Percentiles rank a stretch among this genome's conserved stretches.
These are phyloP conservation scores for Cydia strobilella DNA, from an alignment of 1,140 invertebrate species.

Conservation along the genomic window DNA sequence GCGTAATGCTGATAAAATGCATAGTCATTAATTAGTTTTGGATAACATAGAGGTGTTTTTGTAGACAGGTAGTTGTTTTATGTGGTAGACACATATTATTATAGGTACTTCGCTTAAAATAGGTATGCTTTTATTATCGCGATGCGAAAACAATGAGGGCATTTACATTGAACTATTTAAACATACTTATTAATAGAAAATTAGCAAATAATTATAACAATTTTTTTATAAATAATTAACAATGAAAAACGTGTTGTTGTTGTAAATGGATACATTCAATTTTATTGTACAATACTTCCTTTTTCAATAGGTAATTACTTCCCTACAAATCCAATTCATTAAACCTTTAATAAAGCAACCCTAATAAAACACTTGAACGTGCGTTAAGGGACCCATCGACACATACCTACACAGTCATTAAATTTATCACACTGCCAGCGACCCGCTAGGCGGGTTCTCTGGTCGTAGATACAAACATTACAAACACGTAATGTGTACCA, in stretches of 20 bases:
- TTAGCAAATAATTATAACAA: too few relatives aligned
- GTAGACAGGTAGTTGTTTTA: background rate
- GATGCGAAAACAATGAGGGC: too few relatives aligned
- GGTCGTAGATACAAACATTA: too few relatives aligned
- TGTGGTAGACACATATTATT: background rate
- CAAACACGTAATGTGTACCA: too few relatives aligned
- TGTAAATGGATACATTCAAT: background rate
- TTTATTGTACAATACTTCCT: background rate
- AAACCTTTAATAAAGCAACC: background rate
- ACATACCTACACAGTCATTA: background rate
- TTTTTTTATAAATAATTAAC: background rate
- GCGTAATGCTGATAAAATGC: background rate
- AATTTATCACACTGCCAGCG: background rate
- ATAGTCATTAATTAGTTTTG: background rate
- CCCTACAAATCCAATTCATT: constrained; percentile 6
- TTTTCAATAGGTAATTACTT: background rate
- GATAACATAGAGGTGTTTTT: background rate
- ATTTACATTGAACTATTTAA: too few relatives aligned
- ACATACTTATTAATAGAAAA: too few relatives aligned
- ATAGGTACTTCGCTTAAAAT: too few relatives aligned
- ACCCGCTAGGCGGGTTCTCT: too few relatives aligned
- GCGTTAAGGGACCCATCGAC: background rate
- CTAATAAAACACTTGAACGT: background rate
- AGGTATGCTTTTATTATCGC: too few relatives aligned
- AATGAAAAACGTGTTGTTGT: background rate